Percentiles rank a stretch among this genome's conserved stretches.
phyloP scores from a whole-genome alignment of 2,113 vertebrate genomes.

The Melanerpes formicivorus region DNA sequence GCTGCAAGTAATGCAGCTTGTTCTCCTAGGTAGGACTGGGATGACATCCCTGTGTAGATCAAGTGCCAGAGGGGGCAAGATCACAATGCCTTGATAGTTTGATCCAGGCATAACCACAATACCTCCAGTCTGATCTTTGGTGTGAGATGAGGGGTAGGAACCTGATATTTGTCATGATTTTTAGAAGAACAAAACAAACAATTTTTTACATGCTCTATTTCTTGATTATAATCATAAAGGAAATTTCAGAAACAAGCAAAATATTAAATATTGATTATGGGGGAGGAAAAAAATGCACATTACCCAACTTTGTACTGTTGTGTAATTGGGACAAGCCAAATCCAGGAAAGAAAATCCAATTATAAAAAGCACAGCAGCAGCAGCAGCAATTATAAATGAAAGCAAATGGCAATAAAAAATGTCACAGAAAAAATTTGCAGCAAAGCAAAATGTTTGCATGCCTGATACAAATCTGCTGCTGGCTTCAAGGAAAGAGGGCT shows the following conservation, averaged over 20 bases:
- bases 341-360: neutral
- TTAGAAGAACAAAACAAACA: neutral
- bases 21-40: neutral
- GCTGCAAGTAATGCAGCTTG: neutral
- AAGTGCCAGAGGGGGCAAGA: neutral
- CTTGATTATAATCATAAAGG: neutral
- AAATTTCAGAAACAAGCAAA: neutral
- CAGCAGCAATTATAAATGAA: neutral
- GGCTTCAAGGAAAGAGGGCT: neutral
- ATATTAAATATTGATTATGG: neutral
- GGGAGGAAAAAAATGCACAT: neutral
- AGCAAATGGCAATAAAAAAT: neutral
- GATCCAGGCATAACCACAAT: neutral
- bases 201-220: neutral
- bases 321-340: neutral
- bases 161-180: neutral
- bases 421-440: neutral
- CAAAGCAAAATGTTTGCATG: slow-evolving; percentile 10
- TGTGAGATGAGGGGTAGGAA: neutral
- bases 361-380: neutral
- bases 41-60: neutral
- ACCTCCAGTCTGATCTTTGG: neutral
- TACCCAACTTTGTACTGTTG: neutral
- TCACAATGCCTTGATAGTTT: neutral
- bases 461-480: slow-evolving; percentile 1